Conservation (phyloP, 2,797 vertebrate species). For the Furcifer pardalis region DNA sequence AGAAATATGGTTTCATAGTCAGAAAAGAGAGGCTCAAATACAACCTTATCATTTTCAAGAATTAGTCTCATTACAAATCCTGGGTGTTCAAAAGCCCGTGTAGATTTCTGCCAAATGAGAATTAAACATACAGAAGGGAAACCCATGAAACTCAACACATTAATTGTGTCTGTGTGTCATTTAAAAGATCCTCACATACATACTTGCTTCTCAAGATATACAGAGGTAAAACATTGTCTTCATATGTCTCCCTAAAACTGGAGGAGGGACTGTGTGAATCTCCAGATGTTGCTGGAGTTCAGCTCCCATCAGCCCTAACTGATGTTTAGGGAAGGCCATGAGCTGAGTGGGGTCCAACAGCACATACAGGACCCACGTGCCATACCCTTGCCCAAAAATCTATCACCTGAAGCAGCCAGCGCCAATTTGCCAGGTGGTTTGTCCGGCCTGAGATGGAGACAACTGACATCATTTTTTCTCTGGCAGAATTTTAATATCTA, state of each 20-base stretch:
- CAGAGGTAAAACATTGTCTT: neutral
- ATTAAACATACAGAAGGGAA: neutral
- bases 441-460: no score
- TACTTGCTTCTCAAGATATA: neutral
- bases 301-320: neutral
- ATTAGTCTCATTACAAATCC: slow-evolving; percentile 84
- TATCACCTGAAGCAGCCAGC: neutral
- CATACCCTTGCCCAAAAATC: neutral
- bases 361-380: neutral
- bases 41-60: slow-evolving; percentile 79
- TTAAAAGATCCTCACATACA: neutral
- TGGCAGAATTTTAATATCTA: no score
- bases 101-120: slow-evolving; percentile 72
- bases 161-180: neutral
- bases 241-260: neutral
- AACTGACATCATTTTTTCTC: no score
- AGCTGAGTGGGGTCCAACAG: neutral
- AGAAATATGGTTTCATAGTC: slow-evolving; percentile 79
- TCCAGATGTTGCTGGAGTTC: neutral
- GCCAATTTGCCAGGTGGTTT: neutral
- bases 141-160: neutral
- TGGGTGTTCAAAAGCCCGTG: slow-evolving; percentile 78
- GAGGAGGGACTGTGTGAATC: neutral
- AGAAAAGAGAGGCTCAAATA: slow-evolving; percentile 83
- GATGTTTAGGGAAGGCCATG: neutral